These are phyloP conservation scores for Vanessa tameamea DNA, from an alignment of 1,140 invertebrate species.

Conservation along the genomic window DNA sequence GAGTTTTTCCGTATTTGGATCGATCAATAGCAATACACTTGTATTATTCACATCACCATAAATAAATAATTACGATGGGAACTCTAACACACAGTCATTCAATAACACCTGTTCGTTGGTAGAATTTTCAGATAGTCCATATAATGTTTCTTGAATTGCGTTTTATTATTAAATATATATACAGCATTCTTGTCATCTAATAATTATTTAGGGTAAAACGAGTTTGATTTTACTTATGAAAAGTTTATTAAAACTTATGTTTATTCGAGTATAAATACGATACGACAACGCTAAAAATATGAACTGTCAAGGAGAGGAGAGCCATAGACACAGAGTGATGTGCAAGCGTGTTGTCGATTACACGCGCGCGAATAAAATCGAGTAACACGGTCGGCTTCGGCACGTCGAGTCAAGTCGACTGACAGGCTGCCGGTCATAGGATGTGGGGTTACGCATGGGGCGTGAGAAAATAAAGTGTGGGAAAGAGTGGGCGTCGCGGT, in stretches of 20 bases:
- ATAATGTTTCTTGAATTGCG: conserved; percentile 43
- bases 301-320: conserved; percentile 73
- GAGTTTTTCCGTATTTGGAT: conserved; percentile 20
- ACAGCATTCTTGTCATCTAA: neutral
- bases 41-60: conserved; percentile 75
- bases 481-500: conserved; percentile 88
- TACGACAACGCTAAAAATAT: conserved; percentile 72
- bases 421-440: conserved; percentile 77
- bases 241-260: conserved; percentile 59
- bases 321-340: conserved; percentile 71
- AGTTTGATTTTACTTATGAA: conserved; percentile 21
- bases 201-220: neutral
- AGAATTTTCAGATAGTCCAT: conserved; percentile 63
- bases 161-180: conserved; percentile 6
- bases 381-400: conserved; percentile 53
- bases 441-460: conserved; percentile 88
- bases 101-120: conserved; percentile 76
- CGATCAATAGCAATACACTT: conserved; percentile 73
- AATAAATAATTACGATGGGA: conserved; percentile 77
- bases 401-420: conserved; percentile 59
- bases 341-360: conserved; percentile 69
- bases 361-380: conserved; percentile 66
- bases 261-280: conserved; percentile 69
- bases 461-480: conserved; percentile 90
- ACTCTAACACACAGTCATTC: conserved; percentile 74